Evolutionary conservation across 2,888 invertebrate species (phyloP).

Genomic region (Trissolcus brochymenae): DNA sequence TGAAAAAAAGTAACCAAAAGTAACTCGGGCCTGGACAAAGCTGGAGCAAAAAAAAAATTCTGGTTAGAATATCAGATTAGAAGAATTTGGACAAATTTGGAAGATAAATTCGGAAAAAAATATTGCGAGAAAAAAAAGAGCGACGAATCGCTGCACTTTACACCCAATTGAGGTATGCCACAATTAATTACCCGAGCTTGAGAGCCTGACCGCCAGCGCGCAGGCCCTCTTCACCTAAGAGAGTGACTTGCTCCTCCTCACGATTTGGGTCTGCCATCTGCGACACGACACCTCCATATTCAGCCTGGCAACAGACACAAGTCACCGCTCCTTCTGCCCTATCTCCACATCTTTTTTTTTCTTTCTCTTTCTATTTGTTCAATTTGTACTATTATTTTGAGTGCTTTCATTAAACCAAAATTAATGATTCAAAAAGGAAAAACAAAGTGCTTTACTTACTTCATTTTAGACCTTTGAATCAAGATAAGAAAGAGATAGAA

Average conservation of each 20-base stretch:
- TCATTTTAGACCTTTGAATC: constrained; percentile 27
- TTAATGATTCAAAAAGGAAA: not conserved
- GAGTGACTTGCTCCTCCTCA: constrained; percentile 96
- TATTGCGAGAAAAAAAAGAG: constrained; percentile 8
- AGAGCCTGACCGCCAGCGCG: constrained; percentile 97
- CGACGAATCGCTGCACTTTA: constrained; percentile 63
- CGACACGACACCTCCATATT: constrained; percentile 82
- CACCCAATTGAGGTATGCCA: constrained; percentile 67
- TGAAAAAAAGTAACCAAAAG: not conserved
- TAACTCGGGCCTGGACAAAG: not conserved
- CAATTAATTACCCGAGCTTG: constrained; percentile 94
- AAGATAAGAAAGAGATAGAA: constrained; percentile 50
- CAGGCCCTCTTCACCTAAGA: constrained; percentile 97
- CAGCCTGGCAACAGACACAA: constrained; percentile 83
- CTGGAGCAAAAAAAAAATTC: not conserved
- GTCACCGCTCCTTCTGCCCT: constrained; percentile 74
- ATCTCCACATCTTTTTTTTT: constrained; percentile 65
- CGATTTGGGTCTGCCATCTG: constrained; percentile 98
- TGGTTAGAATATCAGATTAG: not conserved
- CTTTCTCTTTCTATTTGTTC: constrained; percentile 24
- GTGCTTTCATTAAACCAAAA: not conserved
- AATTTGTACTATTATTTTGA: not conserved
- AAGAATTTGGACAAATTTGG: no score
- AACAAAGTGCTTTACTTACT: constrained; percentile 15
- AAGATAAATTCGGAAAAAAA: not conserved